Conservation (phyloP, 2,888 invertebrate species). For the Trachelus troglodyta region DNA sequence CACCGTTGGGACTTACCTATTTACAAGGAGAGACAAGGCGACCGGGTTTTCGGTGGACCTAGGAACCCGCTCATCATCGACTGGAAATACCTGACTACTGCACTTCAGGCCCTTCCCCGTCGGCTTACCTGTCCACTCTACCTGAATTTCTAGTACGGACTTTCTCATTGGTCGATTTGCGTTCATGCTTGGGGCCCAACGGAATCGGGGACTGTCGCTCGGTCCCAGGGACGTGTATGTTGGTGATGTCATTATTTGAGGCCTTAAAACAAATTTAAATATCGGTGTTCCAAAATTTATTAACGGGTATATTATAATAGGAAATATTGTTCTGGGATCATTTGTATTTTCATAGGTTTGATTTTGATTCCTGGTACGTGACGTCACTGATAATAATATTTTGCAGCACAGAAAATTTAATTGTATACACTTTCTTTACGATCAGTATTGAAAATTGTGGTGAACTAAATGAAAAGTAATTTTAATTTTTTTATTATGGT, state of each 20-base stretch:
- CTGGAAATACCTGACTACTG: conserved; percentile 59
- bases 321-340: neutral
- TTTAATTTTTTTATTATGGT: neutral
- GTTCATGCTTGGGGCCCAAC: conserved; percentile 25
- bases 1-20: conserved; percentile 4
- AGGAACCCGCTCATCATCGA: conserved; percentile 61
- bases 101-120: conserved; percentile 31
- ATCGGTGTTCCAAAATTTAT: neutral
- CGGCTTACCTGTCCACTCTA: conserved; percentile 9
- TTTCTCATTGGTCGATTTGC: conserved; percentile 13
- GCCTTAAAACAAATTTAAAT: neutral
- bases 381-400: neutral
- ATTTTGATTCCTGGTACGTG: neutral
- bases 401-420: neutral
- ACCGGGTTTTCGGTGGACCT: conserved; percentile 29
- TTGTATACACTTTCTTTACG: neutral
- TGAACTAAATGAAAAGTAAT: neutral
- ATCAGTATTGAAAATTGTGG: neutral
- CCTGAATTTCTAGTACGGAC: conserved; percentile 21
- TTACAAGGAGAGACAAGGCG: conserved; percentile 1
- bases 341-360: neutral
- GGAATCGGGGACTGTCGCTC: conserved; percentile 35
- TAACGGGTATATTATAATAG: neutral
- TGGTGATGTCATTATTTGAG: neutral
- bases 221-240: conserved; percentile 13